Evolutionary conservation across 1,140 invertebrate species (phyloP).

Genomic region (Glomeris maerens): DNA sequence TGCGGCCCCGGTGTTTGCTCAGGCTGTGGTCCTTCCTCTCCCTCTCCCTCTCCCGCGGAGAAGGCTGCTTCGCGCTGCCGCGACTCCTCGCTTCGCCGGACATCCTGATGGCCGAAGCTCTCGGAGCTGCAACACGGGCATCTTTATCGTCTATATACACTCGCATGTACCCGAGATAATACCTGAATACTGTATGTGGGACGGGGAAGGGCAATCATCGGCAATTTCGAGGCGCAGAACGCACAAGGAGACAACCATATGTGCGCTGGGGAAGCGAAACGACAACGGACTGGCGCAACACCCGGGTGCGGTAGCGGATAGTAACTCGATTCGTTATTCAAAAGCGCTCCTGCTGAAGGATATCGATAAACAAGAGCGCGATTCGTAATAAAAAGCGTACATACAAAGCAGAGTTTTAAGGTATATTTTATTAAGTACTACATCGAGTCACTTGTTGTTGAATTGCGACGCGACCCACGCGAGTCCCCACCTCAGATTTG

Average conservation of each 20-base stretch:
- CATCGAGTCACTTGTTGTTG: constrained; percentile 4
- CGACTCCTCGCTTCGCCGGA: neutral
- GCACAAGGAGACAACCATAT: constrained; percentile 25
- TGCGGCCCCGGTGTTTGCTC: constrained; percentile 33
- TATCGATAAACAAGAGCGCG: too few relatives aligned
- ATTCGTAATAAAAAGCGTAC: too few relatives aligned
- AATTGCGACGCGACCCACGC: constrained; percentile 86
- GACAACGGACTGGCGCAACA: too few relatives aligned
- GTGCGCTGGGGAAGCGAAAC: neutral
- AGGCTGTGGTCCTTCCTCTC: constrained; percentile 3
- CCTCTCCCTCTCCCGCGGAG: neutral
- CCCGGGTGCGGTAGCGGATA: too few relatives aligned
- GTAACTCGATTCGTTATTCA: too few relatives aligned
- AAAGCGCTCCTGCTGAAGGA: too few relatives aligned
- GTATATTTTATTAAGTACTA: too few relatives aligned
- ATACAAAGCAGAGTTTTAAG: too few relatives aligned
- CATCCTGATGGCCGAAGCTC: neutral
- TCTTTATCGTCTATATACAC: neutral
- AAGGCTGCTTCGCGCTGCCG: neutral
- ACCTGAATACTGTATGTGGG: constrained; percentile 18
- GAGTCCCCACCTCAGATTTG: constrained; percentile 96
- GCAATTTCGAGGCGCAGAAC: constrained; percentile 22
- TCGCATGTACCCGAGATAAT: constrained; percentile 7
- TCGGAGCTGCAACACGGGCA: neutral
- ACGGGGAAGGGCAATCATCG: constrained; percentile 16